phyloP scores from a whole-genome alignment of 2,797 vertebrate species.

The Masticophis lateralis region DNA sequence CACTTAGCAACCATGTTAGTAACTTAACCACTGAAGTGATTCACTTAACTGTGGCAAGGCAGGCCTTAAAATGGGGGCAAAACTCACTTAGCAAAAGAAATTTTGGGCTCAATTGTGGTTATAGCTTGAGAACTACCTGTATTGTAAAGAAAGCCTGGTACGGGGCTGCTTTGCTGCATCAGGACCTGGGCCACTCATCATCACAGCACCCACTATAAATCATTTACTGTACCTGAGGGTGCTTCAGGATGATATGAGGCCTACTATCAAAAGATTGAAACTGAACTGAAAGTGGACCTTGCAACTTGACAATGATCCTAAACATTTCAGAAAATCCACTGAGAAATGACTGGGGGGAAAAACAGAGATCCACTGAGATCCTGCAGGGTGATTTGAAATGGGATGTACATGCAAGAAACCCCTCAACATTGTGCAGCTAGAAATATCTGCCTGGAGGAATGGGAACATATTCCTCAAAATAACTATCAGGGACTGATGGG shows the following conservation, averaged over 20 bases:
- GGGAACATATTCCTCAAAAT: neutral
- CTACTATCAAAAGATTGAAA: neutral
- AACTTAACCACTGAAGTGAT: neutral
- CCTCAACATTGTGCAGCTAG: neutral
- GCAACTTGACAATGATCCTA: neutral
- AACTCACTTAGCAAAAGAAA: neutral
- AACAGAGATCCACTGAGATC: neutral
- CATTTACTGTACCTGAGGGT: neutral
- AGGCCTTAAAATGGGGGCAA: neutral
- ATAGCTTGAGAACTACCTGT: too few relatives aligned
- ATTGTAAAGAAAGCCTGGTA: neutral
- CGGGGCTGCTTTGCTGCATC: neutral
- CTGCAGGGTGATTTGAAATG: neutral
- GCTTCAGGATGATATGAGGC: neutral
- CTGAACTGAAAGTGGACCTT: neutral
- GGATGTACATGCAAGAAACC: neutral
- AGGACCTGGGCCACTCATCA: neutral
- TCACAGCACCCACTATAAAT: neutral
- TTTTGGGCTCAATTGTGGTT: neutral
- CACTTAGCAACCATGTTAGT: neutral
- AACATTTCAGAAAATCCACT: neutral
- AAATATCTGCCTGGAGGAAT: neutral
- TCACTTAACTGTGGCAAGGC: neutral
- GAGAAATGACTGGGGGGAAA: neutral
- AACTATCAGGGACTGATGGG: neutral